Evolutionary conservation across 1,140 invertebrate genomes (phyloP).

Genomic region (Cyclina sinensis): DNA sequence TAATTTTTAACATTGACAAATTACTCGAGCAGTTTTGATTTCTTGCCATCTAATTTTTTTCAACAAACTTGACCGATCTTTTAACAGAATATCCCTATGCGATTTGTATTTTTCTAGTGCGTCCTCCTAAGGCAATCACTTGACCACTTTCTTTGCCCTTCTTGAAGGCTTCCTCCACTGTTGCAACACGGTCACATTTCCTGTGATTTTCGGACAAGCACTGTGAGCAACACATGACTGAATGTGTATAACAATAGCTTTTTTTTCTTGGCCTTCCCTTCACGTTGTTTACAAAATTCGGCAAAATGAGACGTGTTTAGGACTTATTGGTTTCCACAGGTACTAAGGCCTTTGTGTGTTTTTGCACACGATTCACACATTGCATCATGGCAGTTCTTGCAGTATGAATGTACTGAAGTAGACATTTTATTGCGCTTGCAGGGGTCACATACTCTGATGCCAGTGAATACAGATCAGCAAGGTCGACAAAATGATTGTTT

Average conservation of each 20-base stretch:
- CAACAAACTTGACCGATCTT: conserved; percentile 36
- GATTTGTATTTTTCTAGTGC: conserved; percentile 51
- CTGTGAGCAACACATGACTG: conserved; percentile 32
- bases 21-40: conserved; percentile 44
- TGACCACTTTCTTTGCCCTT: conserved; percentile 28
- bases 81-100: conserved; percentile 25
- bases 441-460: conserved; percentile 47
- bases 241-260: conserved; percentile 57
- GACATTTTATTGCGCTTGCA: conserved; percentile 53
- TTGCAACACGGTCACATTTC: conserved; percentile 39
- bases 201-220: conserved; percentile 53
- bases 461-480: conserved; percentile 55
- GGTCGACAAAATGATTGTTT: conserved; percentile 48
- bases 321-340: conserved; percentile 51
- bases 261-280: conserved; percentile 24
- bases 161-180: conserved; percentile 42
- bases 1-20: conserved; percentile 43
- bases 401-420: conserved; percentile 47
- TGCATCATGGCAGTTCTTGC: conserved; percentile 60
- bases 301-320: conserved; percentile 21
- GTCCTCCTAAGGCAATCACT: background rate
- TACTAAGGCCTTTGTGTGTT: conserved; percentile 57
- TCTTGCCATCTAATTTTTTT: conserved; percentile 65
- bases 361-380: conserved; percentile 55
- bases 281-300: conserved; percentile 40